Conservation (phyloP, 2,797 vertebrate species). For the Pseudochirops corinnae region DNA sequence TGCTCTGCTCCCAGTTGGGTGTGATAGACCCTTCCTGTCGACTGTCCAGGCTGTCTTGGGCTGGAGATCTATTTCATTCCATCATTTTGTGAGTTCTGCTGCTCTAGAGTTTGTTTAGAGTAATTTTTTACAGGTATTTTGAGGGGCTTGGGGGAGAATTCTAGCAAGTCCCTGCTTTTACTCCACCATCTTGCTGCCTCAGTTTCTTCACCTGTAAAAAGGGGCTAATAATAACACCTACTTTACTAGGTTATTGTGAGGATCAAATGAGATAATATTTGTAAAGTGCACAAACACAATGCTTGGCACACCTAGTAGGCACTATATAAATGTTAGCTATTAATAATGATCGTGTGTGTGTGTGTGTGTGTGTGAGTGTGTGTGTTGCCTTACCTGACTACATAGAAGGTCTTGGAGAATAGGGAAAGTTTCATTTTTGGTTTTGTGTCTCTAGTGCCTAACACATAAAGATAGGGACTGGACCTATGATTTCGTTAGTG, state of each 20-base stretch:
- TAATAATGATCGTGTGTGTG: neutral
- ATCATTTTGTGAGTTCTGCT: no score
- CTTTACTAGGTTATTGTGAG: neutral
- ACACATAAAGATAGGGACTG: neutral
- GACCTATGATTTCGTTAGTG: neutral
- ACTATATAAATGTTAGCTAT: slow-evolving; percentile 31
- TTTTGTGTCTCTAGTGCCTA: neutral
- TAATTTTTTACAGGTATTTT: no score
- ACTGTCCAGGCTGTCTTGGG: no score
- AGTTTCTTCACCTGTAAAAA: slow-evolving; percentile 21
- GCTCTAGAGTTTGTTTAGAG: no score
- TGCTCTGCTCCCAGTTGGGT: no score
- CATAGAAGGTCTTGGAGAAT: neutral
- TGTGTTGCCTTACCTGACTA: neutral
- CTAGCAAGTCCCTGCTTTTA: no score
- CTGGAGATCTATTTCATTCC: no score
- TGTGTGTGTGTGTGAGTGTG: no score
- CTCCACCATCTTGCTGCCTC: no score
- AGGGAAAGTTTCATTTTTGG: neutral
- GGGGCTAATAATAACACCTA: neutral
- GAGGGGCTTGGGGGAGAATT: no score
- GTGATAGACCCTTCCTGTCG: no score
- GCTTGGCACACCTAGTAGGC: slow-evolving; percentile 36
- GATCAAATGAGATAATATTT: slow-evolving; percentile 42
- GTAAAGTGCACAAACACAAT: neutral